Evolutionary conservation across 2,888 invertebrate species (phyloP), one percentile per base, ranked within the genome.

Genomic region (Branchellion lobata): DNA sequence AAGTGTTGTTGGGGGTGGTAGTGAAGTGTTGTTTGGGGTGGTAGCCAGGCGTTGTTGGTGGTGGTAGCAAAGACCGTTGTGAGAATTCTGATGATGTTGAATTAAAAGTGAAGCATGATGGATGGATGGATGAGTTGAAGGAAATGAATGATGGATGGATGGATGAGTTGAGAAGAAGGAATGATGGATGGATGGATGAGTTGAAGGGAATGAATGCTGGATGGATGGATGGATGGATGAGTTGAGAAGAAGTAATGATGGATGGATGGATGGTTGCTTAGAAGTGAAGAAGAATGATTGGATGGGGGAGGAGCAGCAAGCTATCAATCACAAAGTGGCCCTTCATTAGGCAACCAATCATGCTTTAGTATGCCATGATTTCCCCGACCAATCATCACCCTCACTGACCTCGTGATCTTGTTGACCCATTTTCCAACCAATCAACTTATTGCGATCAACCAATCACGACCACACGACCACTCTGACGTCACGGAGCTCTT

Each of bases 1-100:
- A 76, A 29, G 36, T 40, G 74, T 11, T n/a, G 74, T 36, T 40
- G 74, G n/a, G 5, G 74, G n/a, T 74, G 74, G 47, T 74, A 40
- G 47, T n/a, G 74, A 74, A 3, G 40, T 71, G 29, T 8, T 57
- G 24, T 5, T 61, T 14, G 31, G 14, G 61, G n/a, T 24, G 31
- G 36, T 36, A 34, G n/a, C 21, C 27, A 40, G 34, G 31, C 1
- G 18, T 73, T 27, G 36, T 73, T 40, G 40, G 73, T 8, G 1
- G 33, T 31, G 69, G 21, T 33, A n/a, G 31, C 31, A 24, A 69
- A 14, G 29, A 31, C 69, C 11, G 34, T 27, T 18, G 34, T n/a
- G n/a, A n/a, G n/a, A n/a, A n/a, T n/a, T n/a, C n/a, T n/a, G n/a
- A n/a, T n/a, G n/a, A n/a, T n/a, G n/a, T n/a, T n/a, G n/a, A n/a